phyloP scores from a whole-genome alignment of 2,797 vertebrate genomes.

The Alca torda region DNA sequence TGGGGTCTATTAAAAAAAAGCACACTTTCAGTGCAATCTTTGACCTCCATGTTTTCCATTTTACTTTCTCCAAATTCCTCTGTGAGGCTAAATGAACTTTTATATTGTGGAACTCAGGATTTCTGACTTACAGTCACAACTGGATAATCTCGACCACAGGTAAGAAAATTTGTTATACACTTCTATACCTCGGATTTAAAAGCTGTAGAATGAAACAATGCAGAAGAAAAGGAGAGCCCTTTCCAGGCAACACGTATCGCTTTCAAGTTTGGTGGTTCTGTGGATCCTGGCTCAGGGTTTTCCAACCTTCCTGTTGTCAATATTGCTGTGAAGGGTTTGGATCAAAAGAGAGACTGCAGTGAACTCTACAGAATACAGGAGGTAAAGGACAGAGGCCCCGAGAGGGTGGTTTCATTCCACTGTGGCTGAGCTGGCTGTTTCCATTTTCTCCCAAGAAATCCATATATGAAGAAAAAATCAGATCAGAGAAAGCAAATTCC shows the following conservation, averaged over 20 bases:
- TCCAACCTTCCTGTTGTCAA: neutral
- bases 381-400: neutral
- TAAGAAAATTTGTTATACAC: too few species aligned
- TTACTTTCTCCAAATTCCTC: neutral
- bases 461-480: too few species aligned
- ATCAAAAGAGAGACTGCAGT: neutral
- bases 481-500: neutral
- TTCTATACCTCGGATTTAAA: neutral
- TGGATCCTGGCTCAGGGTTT: neutral
- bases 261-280: neutral
- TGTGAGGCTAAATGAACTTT: neutral
- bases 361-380: neutral
- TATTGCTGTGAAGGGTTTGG: neutral
- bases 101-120: too few species aligned
- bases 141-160: too few species aligned
- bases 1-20: neutral
- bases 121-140: neutral
- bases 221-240: neutral
- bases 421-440: neutral
- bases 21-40: neutral
- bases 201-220: neutral
- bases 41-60: neutral
- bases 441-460: neutral
- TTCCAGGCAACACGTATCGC: rapidly evolving
- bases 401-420: neutral